Base-by-base conservation (phyloP, 2,797 vertebrate genomes). In the Chanos chanos region DNA sequence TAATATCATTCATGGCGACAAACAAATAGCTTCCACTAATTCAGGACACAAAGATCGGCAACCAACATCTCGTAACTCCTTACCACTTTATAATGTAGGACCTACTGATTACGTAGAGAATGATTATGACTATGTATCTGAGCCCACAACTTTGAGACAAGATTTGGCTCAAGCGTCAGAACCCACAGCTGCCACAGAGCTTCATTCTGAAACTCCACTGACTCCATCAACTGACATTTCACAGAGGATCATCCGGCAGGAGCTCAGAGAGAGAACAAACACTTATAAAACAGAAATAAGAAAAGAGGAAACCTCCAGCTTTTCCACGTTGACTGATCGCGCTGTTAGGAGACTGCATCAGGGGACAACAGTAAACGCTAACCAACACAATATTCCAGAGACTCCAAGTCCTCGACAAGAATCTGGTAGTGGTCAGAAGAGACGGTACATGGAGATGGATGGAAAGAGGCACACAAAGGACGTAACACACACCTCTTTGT, bases 1-100 rank as follows among this genome's bases (percentile, higher is more conserved):
- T 0, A 90, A 86, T 0, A 85, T 89, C 49, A 87, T 77, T 0
- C 87, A 84, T 55, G 87, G 87, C 74, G 83, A 84, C 0, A 88
- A 83, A 63, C 91, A 92, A 74, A 86, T 83, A 51, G 83, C 71
- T 13, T 66, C 79, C 0, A 83, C 78, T 24, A 87, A 89, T 28
- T 73, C 51, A 1, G 60, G 73, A 56, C 75, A 80, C 47, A 73
- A 81, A 55, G 49, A 72, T 57, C 55, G 71, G 54, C 51, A 52
- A 18, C 57, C 48, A 65, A 74, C 78, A 66, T 70, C 33, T 1
- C 34, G 45, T 36, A 70, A 58, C 40, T 56, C 13, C 0, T 2
- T 74, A 8, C 64, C 61, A 3, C 51, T 68, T 18, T 74, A 61
- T 31, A 70, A 64, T 2, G 39, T 68, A 24, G 81, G 81, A 69